phyloP scores from a whole-genome alignment of 1,140 invertebrate species.

The Phocides pigmalion region DNA sequence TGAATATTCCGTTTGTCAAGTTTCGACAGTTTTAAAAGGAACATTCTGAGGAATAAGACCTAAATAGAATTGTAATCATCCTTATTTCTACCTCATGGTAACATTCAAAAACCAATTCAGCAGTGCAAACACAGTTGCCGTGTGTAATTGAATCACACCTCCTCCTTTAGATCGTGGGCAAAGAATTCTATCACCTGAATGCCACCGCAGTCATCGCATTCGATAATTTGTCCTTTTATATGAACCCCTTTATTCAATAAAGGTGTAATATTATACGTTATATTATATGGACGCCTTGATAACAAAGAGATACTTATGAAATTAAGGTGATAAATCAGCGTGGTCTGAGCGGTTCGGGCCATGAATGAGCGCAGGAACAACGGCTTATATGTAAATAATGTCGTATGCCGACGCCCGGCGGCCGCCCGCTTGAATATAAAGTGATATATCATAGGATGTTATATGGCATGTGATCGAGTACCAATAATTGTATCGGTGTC shows the following conservation, averaged over 20 bases:
- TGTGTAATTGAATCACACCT: neutral
- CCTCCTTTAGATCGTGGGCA: neutral
- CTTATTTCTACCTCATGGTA: neutral
- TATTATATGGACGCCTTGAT: conserved; percentile 68
- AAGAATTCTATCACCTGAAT: neutral
- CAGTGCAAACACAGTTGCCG: neutral
- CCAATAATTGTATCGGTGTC: conserved; percentile 39
- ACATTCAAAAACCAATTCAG: neutral
- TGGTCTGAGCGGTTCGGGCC: conserved; percentile 50
- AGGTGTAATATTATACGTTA: conserved; percentile 53
- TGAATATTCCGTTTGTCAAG: no score
- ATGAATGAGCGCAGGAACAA: conserved; percentile 74
- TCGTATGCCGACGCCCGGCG: conserved; percentile 58
- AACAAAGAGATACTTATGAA: conserved; percentile 82
- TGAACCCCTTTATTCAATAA: conserved; percentile 39
- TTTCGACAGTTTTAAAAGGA: no score
- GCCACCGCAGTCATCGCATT: neutral
- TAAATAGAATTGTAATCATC: no score
- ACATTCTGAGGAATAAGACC: no score
- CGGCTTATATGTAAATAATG: conserved; percentile 79
- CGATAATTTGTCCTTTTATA: conserved; percentile 8
- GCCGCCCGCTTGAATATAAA: conserved; percentile 62
- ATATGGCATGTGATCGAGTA: conserved; percentile 49
- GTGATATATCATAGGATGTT: conserved; percentile 56
- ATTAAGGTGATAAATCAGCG: conserved; percentile 80